These are phyloP conservation scores for Ariolimax columbianus DNA, from an alignment of 2,888 invertebrate species.

Conservation along the genomic window DNA sequence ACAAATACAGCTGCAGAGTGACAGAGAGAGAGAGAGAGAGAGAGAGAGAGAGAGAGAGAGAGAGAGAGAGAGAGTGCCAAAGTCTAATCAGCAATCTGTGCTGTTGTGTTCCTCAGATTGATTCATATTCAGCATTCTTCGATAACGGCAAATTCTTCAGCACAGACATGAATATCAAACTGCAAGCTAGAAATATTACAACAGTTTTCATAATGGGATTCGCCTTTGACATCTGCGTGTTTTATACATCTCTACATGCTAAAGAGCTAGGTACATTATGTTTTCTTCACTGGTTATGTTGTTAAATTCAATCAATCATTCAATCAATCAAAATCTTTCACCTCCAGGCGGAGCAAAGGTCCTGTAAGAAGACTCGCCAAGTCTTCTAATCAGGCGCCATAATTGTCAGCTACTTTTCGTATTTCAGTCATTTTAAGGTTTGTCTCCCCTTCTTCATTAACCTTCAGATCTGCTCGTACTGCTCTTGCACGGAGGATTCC, in stretches of 20 bases:
- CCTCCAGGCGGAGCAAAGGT: no score
- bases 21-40: not conserved
- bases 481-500: no score
- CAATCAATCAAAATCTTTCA: no score
- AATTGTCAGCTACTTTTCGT: no score
- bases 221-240: slow-evolving; percentile 72
- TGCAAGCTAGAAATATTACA: slow-evolving; percentile 58
- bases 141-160: slow-evolving; percentile 69
- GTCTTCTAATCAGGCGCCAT: no score
- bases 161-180: slow-evolving; percentile 61
- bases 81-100: not conserved
- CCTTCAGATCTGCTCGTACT: no score
- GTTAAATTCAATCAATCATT: no score
- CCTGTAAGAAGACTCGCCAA: no score
- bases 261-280: slow-evolving; percentile 57
- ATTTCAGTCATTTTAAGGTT: no score
- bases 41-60: not conserved
- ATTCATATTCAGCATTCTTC: slow-evolving; percentile 70
- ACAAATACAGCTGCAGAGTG: not conserved
- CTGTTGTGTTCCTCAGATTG: slow-evolving; percentile 57
- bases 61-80: not conserved
- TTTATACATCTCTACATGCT: slow-evolving; percentile 69
- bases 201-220: slow-evolving; percentile 68
- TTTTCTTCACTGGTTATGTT: no score
- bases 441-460: no score